Evolutionary conservation across 1,140 invertebrate species (phyloP), one percentile per base, ranked within the genome.

Genomic region (Drosophila serrata): DNA sequence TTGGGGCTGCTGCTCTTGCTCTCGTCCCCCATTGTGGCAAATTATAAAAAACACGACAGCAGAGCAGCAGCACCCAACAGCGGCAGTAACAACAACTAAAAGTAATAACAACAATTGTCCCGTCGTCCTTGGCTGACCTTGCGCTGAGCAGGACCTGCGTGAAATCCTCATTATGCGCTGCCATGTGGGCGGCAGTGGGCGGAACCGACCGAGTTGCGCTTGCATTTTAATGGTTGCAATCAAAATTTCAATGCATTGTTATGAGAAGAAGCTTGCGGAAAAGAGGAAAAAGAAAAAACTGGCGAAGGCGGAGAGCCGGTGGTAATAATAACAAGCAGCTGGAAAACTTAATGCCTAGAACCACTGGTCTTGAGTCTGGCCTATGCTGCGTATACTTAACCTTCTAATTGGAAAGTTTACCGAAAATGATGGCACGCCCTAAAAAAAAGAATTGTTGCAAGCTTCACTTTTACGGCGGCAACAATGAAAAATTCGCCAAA

Each of bases 141-240:
- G 84, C 61, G 73, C 79, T 49, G 55, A 79, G 63, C 79, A 75
- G 75, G 59, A 79, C 48, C 64, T 78, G 82, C 82, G 82, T 79
- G 64, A 53, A 46, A 74, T 75, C 73, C 85, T 88, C 82, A 87
- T 87, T 88, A 88, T 90, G 73, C 67, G 76, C 48, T 68, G 63
- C 56, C 43, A 51, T 67, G 61, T 65, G 43, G 45, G 42, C 35
- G 68, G 45, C 12, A 17, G 9, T 56, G 55, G 46, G 40, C 33
- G 56, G 39, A 31, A 17, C 17, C 27, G 57, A 39, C 63, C 63
- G 67, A 69, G 63, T 61, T 75, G 67, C 49, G 64, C 84, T 80
- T 88, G 84, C 84, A 90, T 84, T 88, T 88, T 88, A 88, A 88
- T 88, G 81, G 77, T 70, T 81, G 84, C 85, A 88, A 88, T 90